Conservation (phyloP, 2,888 invertebrate species). For the Dynastes tityus region DNA sequence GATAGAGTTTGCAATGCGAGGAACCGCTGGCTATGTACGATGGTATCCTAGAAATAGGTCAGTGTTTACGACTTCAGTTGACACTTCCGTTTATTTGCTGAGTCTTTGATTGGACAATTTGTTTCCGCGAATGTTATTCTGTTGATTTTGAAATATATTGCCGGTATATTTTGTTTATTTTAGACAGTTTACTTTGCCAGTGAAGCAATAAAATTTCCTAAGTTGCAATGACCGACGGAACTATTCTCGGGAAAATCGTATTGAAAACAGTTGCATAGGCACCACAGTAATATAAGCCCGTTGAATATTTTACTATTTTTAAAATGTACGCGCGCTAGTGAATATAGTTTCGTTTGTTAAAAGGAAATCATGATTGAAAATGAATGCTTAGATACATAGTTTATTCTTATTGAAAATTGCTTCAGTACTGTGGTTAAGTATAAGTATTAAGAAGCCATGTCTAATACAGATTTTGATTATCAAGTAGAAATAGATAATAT, state of each 20-base stretch:
- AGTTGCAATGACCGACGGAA: not conserved
- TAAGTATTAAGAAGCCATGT: no score
- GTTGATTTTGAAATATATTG: conserved; percentile 49
- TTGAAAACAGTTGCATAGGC: not conserved
- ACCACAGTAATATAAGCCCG: not conserved
- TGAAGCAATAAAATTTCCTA: conserved; percentile 20
- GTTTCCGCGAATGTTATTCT: conserved; percentile 40
- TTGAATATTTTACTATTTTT: not conserved
- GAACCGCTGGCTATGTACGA: conserved; percentile 23
- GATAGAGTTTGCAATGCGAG: not conserved
- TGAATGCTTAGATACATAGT: no score
- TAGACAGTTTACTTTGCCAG: conserved; percentile 18
- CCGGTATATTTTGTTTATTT: conserved; percentile 35
- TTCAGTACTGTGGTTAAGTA: no score
- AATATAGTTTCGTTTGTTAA: no score
- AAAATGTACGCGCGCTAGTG: not conserved
- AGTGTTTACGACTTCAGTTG: conserved; percentile 45
- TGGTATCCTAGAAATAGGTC: conserved; percentile 40
- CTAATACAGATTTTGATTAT: no score
- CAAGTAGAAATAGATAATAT: no score
- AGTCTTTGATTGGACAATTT: conserved; percentile 44
- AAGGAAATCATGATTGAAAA: no score
- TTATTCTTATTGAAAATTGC: no score
- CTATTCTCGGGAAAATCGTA: not conserved
- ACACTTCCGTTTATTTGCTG: conserved; percentile 45